Evolutionary conservation across 2,797 vertebrate genomes (phyloP), one percentile per base, ranked within the genome.

Genomic region (Eurystomus glaucurus): DNA sequence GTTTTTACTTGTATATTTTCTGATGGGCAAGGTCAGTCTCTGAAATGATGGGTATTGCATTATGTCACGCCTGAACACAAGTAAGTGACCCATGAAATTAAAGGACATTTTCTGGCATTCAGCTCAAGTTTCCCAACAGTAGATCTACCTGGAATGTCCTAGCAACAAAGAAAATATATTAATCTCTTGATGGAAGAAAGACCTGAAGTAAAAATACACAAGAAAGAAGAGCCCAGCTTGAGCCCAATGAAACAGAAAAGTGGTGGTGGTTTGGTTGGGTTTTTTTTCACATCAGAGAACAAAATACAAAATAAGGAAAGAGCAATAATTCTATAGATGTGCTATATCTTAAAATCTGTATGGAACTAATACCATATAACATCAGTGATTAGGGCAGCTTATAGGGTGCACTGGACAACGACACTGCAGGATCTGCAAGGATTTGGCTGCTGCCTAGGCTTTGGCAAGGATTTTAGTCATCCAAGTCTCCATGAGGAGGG

Each of bases 61-160:
- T 13, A 10, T 6, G 39, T 72, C 77, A 82, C 0, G 7, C 83
- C 85, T 82, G 66, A 93, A 55, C 76, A 43, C 3, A 13, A 35
- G 35, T 35, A 35, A 93, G 80, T 93, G 88, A 95, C 51, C 88
- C 39, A 4, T 92, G 90, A 87, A 95, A 96, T 95, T 86, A 94
- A 95, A 91, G 62, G 43, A 62, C 46, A 2, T 55, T 60, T 92
- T 61, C 57, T 1, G 2, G 19, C 48, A 45, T 82, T 89, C 77
- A 82, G 77, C 43, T 58, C 29, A 37, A 9, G 31, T 35, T 91
- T 89, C 66, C 43, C 7, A 2, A 33, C 65, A 62, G 64, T 13
- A 43, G 21, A 62, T 66, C 58, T 58, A 20, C n/a, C 50, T 80
- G 33, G 41, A 78, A 97, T 86, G 57, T 46, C 41, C 29, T 65